Evolutionary conservation across 2,888 invertebrate genomes (phyloP).

Genomic region (Drosophila mayaguana): DNA sequence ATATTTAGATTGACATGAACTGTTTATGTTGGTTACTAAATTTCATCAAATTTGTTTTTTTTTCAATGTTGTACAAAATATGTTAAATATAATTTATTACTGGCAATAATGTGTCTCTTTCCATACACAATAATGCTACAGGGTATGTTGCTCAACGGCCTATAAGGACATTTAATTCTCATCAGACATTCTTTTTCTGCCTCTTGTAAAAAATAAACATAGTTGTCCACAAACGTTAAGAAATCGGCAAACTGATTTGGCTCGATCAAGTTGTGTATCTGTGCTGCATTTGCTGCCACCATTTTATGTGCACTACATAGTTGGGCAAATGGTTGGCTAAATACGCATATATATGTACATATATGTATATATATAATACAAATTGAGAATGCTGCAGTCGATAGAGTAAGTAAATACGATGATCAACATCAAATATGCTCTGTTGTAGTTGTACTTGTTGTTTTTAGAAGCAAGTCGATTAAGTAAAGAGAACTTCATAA

Average conservation of each 20-base stretch:
- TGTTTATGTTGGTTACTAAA: background rate
- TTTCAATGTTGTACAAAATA: too few relatives aligned
- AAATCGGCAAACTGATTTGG: conserved; percentile 7
- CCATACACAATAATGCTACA: background rate
- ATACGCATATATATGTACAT: background rate
- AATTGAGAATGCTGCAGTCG: conserved; percentile 7
- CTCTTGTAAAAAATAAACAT: background rate
- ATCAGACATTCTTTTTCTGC: background rate
- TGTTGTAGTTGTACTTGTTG: conserved; percentile 14
- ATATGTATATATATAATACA: background rate
- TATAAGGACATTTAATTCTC: background rate
- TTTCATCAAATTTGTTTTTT: background rate
- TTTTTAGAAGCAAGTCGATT: conserved; percentile 20
- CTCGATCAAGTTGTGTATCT: conserved; percentile 2
- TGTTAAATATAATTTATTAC: too few relatives aligned
- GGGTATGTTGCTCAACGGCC: background rate
- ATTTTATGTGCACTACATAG: conserved; percentile 7
- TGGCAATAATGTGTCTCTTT: background rate
- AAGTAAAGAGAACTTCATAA: conserved; percentile 12
- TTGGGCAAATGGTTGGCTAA: background rate
- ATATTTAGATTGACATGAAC: background rate
- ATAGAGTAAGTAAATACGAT: background rate
- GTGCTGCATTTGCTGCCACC: background rate
- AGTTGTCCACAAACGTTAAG: background rate
- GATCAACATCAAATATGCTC: conserved; percentile 7